Evolutionary conservation across 1,140 invertebrate species (phyloP).

Genomic region (Chrysopa pallens): DNA sequence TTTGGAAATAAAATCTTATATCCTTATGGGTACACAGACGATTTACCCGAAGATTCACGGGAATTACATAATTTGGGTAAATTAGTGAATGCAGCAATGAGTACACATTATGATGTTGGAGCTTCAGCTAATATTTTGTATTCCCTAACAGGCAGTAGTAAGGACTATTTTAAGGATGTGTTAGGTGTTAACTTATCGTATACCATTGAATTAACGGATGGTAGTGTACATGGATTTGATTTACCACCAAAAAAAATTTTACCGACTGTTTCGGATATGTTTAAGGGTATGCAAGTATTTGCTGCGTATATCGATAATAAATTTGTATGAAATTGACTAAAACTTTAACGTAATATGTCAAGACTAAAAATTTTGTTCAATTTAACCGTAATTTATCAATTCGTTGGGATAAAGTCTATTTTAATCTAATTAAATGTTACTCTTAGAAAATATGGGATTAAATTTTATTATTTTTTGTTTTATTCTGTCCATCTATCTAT

Average conservation of each 20-base stretch:
- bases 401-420: no score
- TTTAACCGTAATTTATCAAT: no score
- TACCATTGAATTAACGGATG: conserved; percentile 48
- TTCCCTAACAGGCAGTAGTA: conserved; percentile 39
- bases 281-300: conserved; percentile 33
- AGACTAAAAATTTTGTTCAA: no score
- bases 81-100: not conserved
- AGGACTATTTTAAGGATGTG: conserved; percentile 46
- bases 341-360: no score
- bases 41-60: conserved; percentile 30
- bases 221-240: conserved; percentile 38
- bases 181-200: conserved; percentile 45
- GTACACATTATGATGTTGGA: not conserved
- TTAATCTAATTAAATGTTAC: no score
- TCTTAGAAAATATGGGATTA: no score
- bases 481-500: no score
- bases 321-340: conserved; percentile 1
- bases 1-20: conserved; percentile 52
- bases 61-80: conserved; percentile 14
- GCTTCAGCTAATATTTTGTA: not conserved
- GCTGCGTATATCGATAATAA: conserved; percentile 10
- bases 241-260: conserved; percentile 47
- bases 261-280: conserved; percentile 38
- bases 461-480: no score
- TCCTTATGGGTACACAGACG: conserved; percentile 41